Evolutionary conservation across 2,113 vertebrate genomes (phyloP).

Genomic region (Thunnus maccoyii): DNA sequence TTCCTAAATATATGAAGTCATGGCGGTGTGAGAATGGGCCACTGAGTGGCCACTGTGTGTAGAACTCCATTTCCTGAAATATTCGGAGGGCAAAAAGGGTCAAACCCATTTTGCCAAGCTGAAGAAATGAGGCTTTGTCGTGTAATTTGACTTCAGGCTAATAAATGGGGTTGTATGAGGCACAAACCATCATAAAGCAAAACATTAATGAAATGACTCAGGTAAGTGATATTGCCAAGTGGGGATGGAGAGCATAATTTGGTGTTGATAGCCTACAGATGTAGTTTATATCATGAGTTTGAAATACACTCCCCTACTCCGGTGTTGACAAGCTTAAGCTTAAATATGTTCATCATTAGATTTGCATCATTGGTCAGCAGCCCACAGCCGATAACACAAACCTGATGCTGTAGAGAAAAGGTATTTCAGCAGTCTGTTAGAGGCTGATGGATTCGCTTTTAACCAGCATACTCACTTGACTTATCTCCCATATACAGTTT

Average conservation of each 20-base stretch:
- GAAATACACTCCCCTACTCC: slow-evolving; percentile 18
- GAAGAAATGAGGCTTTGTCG: slow-evolving; percentile 55
- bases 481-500: background rate
- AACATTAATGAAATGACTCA: slow-evolving; percentile 36
- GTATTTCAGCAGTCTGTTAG: background rate
- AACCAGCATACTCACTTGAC: background rate
- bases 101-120: slow-evolving; percentile 53
- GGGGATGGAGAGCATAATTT: slow-evolving; percentile 42
- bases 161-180: slow-evolving; percentile 50
- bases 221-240: slow-evolving; percentile 42
- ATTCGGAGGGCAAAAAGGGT: slow-evolving; percentile 51
- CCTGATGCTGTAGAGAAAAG: slow-evolving; percentile 13
- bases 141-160: slow-evolving; percentile 44
- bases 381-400: slow-evolving; percentile 19
- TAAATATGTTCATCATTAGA: slow-evolving; percentile 25
- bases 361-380: slow-evolving; percentile 10
- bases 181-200: slow-evolving; percentile 26
- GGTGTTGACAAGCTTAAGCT: slow-evolving; percentile 35
- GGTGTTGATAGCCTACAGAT: slow-evolving; percentile 45
- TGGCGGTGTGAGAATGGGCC: slow-evolving; percentile 46
- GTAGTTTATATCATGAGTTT: slow-evolving; percentile 17
- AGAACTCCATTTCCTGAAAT: slow-evolving; percentile 64
- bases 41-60: slow-evolving; percentile 62
- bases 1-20: slow-evolving; percentile 79
- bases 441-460: slow-evolving; percentile 3